Evolutionary conservation across 2,888 invertebrate genomes (phyloP), one percentile per base, ranked within the genome.

Genomic region (Anodontia alba): DNA sequence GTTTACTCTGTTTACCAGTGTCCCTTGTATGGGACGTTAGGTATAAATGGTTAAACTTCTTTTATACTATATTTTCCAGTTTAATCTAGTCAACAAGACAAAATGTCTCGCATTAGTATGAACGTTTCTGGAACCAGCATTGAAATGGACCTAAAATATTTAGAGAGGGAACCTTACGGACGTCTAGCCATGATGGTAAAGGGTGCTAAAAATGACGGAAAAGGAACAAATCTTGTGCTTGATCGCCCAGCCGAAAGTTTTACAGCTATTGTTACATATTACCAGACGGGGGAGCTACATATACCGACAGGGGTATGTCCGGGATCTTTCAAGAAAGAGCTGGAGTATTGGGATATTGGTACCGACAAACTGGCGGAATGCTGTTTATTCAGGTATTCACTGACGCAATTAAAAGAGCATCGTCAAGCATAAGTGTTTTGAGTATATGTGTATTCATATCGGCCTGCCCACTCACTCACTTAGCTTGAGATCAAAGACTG

Each of bases 221-320:
- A 33, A 10, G 33, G 20, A n/a, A 1, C 46, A 20, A 62, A 74
- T 31, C 10, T 84, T 17, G 38, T 72, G 10, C 67, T 84, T 15
- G 77, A 79, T 67, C 76, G 84, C 33, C 79, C 84, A 57, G 43
- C 79, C 1, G 79, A 79, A 0, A 42, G 76, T 51, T 84, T 84
- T 42, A 51, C 76, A 0, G 81, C 81, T n/a, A 79, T 84, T 42
- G 57, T 84, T 26, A 36, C 69, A 20, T 84, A 81, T 57, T 84
- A 84, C 46, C 78, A 84, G 46, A 81, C 84, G 0, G 78, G 71
- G 1, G 72, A 84, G 38, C 70, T 84, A 26, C 84, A 84, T 31
- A 78, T 84, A 71, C 84, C 84, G 23, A 46, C 74, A 2, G 49
- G 67, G n/a, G 76, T 84, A 17, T 84, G 84, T 57, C 84, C 84